phyloP scores from a whole-genome alignment of 1,140 invertebrate species.

The Zaprionus inermis region DNA sequence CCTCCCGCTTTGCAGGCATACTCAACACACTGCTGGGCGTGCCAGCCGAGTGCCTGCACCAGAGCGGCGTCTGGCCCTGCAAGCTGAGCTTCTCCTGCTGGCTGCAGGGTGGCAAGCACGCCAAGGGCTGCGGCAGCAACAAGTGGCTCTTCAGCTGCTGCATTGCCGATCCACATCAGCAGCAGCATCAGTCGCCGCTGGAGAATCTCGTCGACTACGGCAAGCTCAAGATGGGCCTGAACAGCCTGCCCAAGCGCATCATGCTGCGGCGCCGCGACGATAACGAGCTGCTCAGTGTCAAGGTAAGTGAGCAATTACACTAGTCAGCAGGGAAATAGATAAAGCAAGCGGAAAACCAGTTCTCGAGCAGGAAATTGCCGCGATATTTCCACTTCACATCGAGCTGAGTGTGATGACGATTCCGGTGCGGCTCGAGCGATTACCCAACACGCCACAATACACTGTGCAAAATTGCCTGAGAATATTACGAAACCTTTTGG shows the following conservation, averaged over 20 bases:
- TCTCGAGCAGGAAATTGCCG: neutral
- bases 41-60: slow-evolving; percentile 86
- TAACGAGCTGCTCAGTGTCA: slow-evolving; percentile 66
- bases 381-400: neutral
- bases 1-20: slow-evolving; percentile 50
- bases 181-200: slow-evolving; percentile 86
- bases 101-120: slow-evolving; percentile 87
- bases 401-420: neutral
- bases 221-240: slow-evolving; percentile 62
- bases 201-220: slow-evolving; percentile 72
- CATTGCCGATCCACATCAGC: slow-evolving; percentile 84
- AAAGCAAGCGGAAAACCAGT: neutral
- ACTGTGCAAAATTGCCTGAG: neutral
- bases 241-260: slow-evolving; percentile 69
- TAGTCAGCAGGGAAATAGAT: slow-evolving; percentile 11
- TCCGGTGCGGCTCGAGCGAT: neutral
- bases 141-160: slow-evolving; percentile 90
- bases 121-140: slow-evolving; percentile 87
- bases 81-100: slow-evolving; percentile 90
- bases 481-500: neutral
- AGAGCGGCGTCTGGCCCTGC: slow-evolving; percentile 86
- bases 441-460: neutral
- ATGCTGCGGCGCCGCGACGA: slow-evolving; percentile 77
- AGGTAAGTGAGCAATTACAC: slow-evolving; percentile 59
- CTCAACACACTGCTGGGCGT: slow-evolving; percentile 87